Percentiles rank a stretch among this genome's conserved stretches.
phyloP scores from a whole-genome alignment of 2,797 vertebrate genomes.

The Phrynocephalus vlangalii region DNA sequence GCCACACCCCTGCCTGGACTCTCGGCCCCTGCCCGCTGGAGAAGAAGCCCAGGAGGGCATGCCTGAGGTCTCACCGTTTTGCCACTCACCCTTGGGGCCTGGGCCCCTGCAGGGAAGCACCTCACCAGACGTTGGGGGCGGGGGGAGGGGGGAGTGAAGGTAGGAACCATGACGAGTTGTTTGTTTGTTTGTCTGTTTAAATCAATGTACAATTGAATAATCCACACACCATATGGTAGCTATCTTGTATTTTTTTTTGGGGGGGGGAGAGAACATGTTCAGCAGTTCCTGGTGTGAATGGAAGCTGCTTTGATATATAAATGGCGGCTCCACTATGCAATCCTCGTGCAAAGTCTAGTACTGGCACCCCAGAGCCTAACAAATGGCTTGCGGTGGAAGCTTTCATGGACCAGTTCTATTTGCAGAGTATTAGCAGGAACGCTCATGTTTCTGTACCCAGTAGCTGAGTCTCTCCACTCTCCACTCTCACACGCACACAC shows the following conservation, averaged over 20 bases:
- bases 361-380: background rate
- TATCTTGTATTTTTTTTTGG: background rate
- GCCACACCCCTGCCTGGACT: too few relatives aligned
- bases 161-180: background rate
- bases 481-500: too few relatives aligned
- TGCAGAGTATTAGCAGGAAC: background rate
- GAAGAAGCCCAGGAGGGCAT: too few relatives aligned
- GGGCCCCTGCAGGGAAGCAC: background rate
- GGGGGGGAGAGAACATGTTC: background rate
- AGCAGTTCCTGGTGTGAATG: background rate
- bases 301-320: constrained; percentile 12
- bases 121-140: constrained; percentile 32
- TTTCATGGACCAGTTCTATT: background rate
- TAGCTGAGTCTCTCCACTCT: background rate
- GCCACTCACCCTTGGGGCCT: too few relatives aligned
- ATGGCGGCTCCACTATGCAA: too few relatives aligned
- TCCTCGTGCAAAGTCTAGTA: background rate
- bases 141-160: too few relatives aligned
- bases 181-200: background rate
- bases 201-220: constrained; percentile 38
- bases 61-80: too few relatives aligned
- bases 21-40: too few relatives aligned
- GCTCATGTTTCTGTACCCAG: background rate
- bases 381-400: background rate
- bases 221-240: background rate